These are phyloP conservation scores for Leptinotarsa tumamoca DNA, from an alignment of 2,888 invertebrate genomes.

Conservation along the genomic window DNA sequence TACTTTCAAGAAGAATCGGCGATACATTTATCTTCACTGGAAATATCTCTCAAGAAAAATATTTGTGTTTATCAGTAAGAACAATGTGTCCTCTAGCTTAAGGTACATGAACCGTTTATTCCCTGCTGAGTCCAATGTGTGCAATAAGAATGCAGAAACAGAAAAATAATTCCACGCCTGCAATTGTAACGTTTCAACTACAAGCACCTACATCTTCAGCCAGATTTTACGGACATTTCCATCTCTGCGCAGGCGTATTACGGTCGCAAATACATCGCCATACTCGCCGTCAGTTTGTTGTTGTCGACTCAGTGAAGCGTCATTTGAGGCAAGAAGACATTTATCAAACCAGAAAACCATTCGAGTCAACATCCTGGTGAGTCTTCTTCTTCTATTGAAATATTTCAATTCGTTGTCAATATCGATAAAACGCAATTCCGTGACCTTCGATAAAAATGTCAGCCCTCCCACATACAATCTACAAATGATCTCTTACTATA, in stretches of 20 bases:
- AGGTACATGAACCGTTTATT: no score
- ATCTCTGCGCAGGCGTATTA: neutral
- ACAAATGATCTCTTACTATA: neutral
- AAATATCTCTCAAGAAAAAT: no score
- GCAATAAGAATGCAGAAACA: no score
- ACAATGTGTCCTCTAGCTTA: no score
- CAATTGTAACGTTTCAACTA: neutral
- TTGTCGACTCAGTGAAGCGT: neutral
- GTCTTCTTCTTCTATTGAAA: neutral
- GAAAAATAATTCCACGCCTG: no score
- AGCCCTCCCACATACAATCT: neutral
- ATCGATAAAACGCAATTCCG: neutral
- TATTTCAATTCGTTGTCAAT: neutral
- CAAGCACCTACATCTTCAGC: neutral
- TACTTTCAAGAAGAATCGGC: no score
- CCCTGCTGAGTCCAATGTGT: no score
- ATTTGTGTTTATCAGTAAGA: no score
- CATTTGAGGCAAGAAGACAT: neutral
- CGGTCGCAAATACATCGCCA: neutral
- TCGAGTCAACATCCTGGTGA: neutral
- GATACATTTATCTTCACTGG: no score
- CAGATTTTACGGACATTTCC: neutral
- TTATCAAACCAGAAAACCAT: neutral
- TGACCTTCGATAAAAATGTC: slow-evolving; percentile 3
- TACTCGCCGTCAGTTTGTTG: neutral